Base-by-base conservation (phyloP, 2,113 vertebrate genomes). In the Panthera leo region DNA sequence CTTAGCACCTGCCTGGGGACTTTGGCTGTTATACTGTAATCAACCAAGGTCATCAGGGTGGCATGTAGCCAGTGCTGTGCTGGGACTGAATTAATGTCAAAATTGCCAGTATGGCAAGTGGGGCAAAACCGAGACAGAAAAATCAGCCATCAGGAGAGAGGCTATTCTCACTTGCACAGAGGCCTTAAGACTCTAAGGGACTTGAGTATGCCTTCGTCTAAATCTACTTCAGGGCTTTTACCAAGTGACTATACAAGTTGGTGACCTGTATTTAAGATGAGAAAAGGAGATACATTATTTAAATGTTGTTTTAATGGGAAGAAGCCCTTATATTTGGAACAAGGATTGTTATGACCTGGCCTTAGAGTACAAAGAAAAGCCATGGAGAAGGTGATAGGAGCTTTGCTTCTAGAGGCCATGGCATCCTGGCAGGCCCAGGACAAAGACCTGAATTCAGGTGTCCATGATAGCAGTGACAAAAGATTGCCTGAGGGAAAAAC, bases 131-230 rank as follows among this genome's bases (percentile, higher is more conserved):
- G 42, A 8, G 45, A 13, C 36, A 12, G 27, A 15, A 21, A 25
- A 39, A 19, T 63, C 45, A 58, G 55, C 55, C 29, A 76, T 29
- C 73, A 70, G 18, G n/a, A 42, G 4, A 25, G 75, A 53, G 31
- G 68, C 12, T 39, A 0, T 5, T 36, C 42, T 85, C 34, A 45
- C 45, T 29, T 27, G 21, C 15, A 53, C 51, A 65, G 65, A 86
- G 39, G 53, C 48, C 0, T 0, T 21, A 19, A 68, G 36, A 75
- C 63, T 34, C 16, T 25, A 45, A 7, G 45, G 15, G 45, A 80
- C 12, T 29, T 1, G 2, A 14, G 13, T n/a, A 3, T 67, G 80
- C 48, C 42, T 13, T 0, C 14, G n/a, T 23, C 14, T n/a, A 75
- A 89, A 34, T 45, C 6, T 34, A 45, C 9, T 34, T 73, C 36